These are phyloP conservation scores for Anthrax anthrax DNA, from an alignment of 2,888 invertebrate genomes.

Conservation along the genomic window DNA sequence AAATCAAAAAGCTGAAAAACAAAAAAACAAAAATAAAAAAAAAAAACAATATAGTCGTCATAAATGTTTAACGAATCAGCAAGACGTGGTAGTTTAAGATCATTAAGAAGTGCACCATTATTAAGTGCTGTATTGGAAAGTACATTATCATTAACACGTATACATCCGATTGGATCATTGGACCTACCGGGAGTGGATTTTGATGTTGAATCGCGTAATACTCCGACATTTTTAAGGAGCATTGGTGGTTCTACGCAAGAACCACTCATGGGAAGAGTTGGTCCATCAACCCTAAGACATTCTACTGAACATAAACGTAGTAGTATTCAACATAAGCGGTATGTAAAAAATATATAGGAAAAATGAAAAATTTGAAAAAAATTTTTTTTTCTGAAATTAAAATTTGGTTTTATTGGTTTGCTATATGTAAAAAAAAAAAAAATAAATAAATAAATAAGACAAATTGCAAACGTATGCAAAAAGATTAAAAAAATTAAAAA, in stretches of 20 bases:
- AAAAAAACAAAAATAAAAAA: no score
- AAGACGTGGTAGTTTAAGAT: constrained; percentile 35
- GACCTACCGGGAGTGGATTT: constrained; percentile 34
- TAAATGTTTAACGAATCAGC: constrained; percentile 35
- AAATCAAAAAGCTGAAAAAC: no score
- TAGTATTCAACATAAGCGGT: constrained; percentile 33
- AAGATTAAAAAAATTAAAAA: neutral
- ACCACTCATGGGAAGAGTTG: constrained; percentile 21
- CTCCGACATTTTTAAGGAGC: constrained; percentile 23
- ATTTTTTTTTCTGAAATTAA: neutral
- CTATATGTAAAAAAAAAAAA: neutral
- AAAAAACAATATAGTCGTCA: no score
- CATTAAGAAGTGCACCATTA: constrained; percentile 35
- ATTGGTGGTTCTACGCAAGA: constrained; percentile 17
- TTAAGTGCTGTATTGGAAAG: constrained; percentile 34
- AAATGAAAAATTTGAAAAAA: neutral
- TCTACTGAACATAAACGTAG: constrained; percentile 25
- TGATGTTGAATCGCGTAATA: constrained; percentile 24
- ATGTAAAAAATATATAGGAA: constrained; percentile 14
- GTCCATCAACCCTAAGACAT: constrained; percentile 25
- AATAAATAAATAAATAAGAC: neutral
- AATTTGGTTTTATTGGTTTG: neutral
- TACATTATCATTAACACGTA: constrained; percentile 33
- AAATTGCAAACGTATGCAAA: no score
- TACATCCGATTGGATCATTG: constrained; percentile 33